Evolutionary conservation across 2,888 invertebrate genomes (phyloP).

Genomic region (Malthinus seriepunctatus): DNA sequence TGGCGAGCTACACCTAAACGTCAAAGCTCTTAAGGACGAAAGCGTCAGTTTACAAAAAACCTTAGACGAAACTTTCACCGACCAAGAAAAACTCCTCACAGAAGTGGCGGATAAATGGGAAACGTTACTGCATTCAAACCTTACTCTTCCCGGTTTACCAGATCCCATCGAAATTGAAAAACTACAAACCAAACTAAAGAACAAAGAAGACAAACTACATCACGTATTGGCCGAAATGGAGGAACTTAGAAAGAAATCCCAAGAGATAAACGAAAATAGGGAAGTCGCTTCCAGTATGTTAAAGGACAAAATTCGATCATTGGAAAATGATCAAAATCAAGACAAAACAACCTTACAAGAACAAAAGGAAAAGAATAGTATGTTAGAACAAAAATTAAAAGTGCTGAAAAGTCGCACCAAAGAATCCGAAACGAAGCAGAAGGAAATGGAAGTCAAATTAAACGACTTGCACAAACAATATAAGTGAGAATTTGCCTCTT

Average conservation of each 20-base stretch:
- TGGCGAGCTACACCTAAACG: slow-evolving; percentile 37
- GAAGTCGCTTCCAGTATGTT: slow-evolving; percentile 21
- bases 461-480: slow-evolving; percentile 39
- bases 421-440: slow-evolving; percentile 53
- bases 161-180: slow-evolving; percentile 29
- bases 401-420: slow-evolving; percentile 52
- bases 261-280: neutral
- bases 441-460: slow-evolving; percentile 51
- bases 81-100: slow-evolving; percentile 29
- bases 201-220: slow-evolving; percentile 13
- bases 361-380: slow-evolving; percentile 35
- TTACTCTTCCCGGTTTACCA: neutral
- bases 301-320: slow-evolving; percentile 39
- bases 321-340: slow-evolving; percentile 43
- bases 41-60: slow-evolving; percentile 40
- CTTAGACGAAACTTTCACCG: slow-evolving; percentile 40
- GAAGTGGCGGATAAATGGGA: slow-evolving; percentile 17
- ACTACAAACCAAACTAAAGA: slow-evolving; percentile 38
- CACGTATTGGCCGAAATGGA: neutral
- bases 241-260: slow-evolving; percentile 1
- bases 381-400: slow-evolving; percentile 51
- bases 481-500: slow-evolving; percentile 6
- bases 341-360: slow-evolving; percentile 41
- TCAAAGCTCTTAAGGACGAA: slow-evolving; percentile 39
- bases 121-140: neutral